Evolutionary conservation across 2,888 invertebrate genomes (phyloP), one percentile per base, ranked within the genome.

Genomic region (Campopleginae sp.): DNA sequence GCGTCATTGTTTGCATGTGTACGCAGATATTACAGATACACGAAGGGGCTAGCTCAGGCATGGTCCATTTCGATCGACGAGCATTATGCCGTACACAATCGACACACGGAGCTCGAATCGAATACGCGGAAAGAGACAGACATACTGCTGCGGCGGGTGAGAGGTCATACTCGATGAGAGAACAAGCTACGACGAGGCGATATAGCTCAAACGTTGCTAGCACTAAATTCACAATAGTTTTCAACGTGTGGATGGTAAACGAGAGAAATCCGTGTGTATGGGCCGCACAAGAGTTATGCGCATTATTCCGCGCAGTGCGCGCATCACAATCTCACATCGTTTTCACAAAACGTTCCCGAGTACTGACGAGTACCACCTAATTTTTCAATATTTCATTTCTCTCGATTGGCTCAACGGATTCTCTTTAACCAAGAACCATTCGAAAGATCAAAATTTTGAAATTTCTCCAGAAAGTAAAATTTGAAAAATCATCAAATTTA

Each of bases 121-220:
- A 58, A 27, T 58, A 14, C 58, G 14, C 27, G 19, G 27, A 31
- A 65, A 75, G 61, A 31, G 75, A 46, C 8, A 46, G 61, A 42
- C 33, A n/a, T n/a, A 71, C 38, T 54, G n/a, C 27, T 44, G 33
- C 63, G 31, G 19, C 46, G 63, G 19, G n/a, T 44, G 75, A 61
- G 74, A 63, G 61, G 61, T 79, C 27, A 71, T 42, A 27, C 51
- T 23, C 78, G 66, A 78, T 63, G 54, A 48, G 63, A 61, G 48
- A 81, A 79, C 75, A 85, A 38, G 38, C 38, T 38, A 38, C 12
- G 12, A 85, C 75, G 81, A 75, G 12, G 82, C 75, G 81, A 75
- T 74, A 81, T 81, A 48, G 46, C 54, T 79, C 46, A 71, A 68
- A 85, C 78, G 70, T 61, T 85, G 78, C 78, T 72, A n/a, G n/a